A percentile compares a stretch with the other conserved stretches of the same genome.
Conservation (phyloP, 2,888 invertebrate species). For the Stenchaetothrips biformis region DNA sequence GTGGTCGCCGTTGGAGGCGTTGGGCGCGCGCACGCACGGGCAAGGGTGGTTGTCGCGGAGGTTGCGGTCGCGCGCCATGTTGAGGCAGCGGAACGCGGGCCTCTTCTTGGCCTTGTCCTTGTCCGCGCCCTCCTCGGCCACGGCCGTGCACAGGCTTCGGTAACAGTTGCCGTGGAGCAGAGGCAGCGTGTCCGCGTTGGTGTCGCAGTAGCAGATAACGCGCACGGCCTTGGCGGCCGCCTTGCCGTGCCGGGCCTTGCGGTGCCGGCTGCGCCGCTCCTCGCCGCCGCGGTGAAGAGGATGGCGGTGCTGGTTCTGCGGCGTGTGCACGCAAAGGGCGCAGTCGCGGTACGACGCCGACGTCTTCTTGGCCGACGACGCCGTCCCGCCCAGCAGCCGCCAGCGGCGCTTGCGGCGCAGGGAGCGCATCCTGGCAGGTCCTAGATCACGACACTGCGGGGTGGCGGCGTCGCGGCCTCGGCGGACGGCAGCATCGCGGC, state of each 20-base stretch:
- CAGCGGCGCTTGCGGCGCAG: conserved; percentile 13
- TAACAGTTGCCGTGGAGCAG: conserved; percentile 20
- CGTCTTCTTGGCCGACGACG: conserved; percentile 1
- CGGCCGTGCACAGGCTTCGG: background rate
- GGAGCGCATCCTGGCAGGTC: background rate
- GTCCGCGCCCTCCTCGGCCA: background rate
- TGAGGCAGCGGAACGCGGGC: background rate
- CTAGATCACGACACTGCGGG: background rate
- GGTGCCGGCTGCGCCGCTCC: background rate
- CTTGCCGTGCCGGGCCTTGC: background rate
- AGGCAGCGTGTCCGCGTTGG: background rate
- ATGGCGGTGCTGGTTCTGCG: background rate
- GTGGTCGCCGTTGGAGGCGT: conserved; percentile 17
- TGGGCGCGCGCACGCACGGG: background rate
- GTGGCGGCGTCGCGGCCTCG: background rate
- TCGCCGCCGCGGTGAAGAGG: background rate
- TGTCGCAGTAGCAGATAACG: conserved; percentile 22
- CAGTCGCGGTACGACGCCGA: conserved; percentile 19
- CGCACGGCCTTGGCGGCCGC: background rate
- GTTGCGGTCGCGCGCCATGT: background rate
- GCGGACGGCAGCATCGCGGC: background rate
- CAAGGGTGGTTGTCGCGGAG: conserved; percentile 3
- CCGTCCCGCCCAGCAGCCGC: background rate
- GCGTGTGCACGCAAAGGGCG: background rate
- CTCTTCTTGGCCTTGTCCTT: background rate